Percentiles rank a stretch among this genome's conserved stretches.
phyloP scores from a whole-genome alignment of 2,797 vertebrate species.

The Labroides dimidiatus region DNA sequence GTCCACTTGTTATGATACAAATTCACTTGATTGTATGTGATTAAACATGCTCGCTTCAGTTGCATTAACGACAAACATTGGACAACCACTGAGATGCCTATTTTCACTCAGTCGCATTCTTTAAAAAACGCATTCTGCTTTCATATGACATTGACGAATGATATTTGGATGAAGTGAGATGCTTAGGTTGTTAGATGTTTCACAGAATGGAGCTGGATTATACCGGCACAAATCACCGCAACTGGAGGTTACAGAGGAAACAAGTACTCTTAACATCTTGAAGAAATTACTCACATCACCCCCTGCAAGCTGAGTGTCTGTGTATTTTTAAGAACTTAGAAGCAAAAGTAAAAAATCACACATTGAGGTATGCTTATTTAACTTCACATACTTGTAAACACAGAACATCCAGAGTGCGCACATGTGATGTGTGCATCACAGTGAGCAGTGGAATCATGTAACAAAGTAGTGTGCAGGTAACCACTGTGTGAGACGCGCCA shows the following conservation, averaged over 20 bases:
- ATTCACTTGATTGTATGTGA: conserved; percentile 77
- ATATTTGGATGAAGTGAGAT: conserved; percentile 81
- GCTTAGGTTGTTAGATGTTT: conserved; percentile 79
- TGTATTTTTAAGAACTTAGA: conserved; percentile 78
- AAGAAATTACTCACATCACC: conserved; percentile 81
- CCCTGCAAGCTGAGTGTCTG: conserved; percentile 74
- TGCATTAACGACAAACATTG: conserved; percentile 73
- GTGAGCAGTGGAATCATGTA: conserved; percentile 36
- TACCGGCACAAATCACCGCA: conserved; percentile 74
- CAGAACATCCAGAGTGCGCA: conserved; percentile 38
- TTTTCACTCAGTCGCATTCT: conserved; percentile 62
- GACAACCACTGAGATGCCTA: conserved; percentile 69
- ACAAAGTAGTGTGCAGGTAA: conserved; percentile 65
- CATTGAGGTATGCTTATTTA: conserved; percentile 63
- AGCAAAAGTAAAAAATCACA: conserved; percentile 74
- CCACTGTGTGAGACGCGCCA: conserved; percentile 50
- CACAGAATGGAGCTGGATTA: conserved; percentile 73
- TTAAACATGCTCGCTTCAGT: conserved; percentile 73
- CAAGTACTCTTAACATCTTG: conserved; percentile 81
- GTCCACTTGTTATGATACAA: conserved; percentile 70
- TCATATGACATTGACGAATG: conserved; percentile 83
- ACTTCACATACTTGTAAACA: conserved; percentile 66
- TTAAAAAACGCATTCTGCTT: conserved; percentile 71
- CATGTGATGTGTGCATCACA: conserved; percentile 52
- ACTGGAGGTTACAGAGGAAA: conserved; percentile 65